These are phyloP conservation scores for Clamator glandarius DNA, from an alignment of 2,797 vertebrate species.

Conservation along the genomic window DNA sequence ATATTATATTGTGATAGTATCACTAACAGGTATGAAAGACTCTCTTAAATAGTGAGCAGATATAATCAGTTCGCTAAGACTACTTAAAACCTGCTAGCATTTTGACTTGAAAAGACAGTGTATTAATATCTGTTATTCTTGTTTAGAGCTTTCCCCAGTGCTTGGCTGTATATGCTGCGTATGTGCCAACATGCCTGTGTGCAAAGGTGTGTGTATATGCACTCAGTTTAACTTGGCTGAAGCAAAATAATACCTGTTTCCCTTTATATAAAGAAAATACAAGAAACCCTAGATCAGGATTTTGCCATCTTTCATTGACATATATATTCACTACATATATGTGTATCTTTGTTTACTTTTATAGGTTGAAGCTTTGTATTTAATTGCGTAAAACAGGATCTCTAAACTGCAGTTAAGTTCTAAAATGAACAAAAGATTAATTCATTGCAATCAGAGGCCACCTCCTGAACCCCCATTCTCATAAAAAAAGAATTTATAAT, in stretches of 20 bases:
- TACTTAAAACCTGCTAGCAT: not conserved
- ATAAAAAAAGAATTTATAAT: not conserved
- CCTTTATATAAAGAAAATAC: not conserved
- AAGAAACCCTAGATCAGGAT: not conserved
- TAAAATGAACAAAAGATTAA: not conserved
- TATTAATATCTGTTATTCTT: not conserved
- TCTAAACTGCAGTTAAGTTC: not conserved
- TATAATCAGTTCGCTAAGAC: not conserved
- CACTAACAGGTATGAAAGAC: not conserved
- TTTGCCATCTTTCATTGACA: not conserved
- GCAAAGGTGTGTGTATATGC: not conserved
- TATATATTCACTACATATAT: not conserved
- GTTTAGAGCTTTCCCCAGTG: not conserved
- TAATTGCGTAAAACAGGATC: not conserved
- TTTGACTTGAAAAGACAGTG: not conserved
- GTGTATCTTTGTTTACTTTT: not conserved
- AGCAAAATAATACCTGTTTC: not conserved
- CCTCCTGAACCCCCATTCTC: accelerated
- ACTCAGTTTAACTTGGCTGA: not conserved
- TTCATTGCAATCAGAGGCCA: not conserved
- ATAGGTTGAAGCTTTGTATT: not conserved
- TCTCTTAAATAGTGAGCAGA: not conserved
- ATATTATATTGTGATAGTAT: not conserved
- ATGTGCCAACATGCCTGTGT: not conserved
- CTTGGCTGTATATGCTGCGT: not conserved